A percentile compares a stretch with the other conserved stretches of the same genome.
phyloP scores from a whole-genome alignment of 2,113 vertebrate genomes.

The Gopherus flavomarginatus region DNA sequence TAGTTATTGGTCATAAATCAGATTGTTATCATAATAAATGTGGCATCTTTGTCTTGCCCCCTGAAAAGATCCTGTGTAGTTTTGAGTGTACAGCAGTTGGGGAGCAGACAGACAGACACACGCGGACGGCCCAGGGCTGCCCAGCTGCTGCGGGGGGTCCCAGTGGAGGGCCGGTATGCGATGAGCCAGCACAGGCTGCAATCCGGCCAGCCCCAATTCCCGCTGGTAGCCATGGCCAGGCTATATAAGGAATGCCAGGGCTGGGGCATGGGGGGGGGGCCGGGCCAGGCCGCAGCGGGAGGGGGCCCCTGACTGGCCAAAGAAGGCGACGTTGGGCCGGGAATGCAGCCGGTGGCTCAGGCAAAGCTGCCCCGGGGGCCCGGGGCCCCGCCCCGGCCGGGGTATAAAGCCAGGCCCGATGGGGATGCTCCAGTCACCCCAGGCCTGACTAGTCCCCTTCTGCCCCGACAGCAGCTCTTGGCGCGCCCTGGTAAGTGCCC shows the following conservation, averaged over 20 bases:
- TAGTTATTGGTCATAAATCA: no score
- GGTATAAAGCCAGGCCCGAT: neutral
- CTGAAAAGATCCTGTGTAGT: no score
- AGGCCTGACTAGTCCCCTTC: no score
- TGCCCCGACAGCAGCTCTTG: neutral
- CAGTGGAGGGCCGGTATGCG: neutral
- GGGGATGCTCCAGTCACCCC: no score
- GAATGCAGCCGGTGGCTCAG: neutral
- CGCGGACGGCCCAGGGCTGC: neutral
- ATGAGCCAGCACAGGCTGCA: slow-evolving; percentile 26
- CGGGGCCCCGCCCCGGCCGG: neutral
- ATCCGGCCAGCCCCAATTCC: slow-evolving; percentile 33
- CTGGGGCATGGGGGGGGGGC: neutral
- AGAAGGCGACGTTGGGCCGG: neutral
- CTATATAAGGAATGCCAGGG: slow-evolving; percentile 71
- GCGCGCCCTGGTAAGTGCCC: neutral
- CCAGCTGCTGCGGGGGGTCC: neutral
- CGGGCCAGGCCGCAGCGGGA: neutral
- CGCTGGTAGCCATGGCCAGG: slow-evolving; percentile 53
- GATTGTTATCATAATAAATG: no score
- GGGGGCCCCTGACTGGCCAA: neutral
- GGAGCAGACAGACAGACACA: no score
- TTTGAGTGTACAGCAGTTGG: no score
- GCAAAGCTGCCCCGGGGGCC: neutral
- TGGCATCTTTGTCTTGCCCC: no score